These are phyloP conservation scores for Galerucella calmariensis DNA, from an alignment of 2,888 invertebrate genomes.

Conservation along the genomic window DNA sequence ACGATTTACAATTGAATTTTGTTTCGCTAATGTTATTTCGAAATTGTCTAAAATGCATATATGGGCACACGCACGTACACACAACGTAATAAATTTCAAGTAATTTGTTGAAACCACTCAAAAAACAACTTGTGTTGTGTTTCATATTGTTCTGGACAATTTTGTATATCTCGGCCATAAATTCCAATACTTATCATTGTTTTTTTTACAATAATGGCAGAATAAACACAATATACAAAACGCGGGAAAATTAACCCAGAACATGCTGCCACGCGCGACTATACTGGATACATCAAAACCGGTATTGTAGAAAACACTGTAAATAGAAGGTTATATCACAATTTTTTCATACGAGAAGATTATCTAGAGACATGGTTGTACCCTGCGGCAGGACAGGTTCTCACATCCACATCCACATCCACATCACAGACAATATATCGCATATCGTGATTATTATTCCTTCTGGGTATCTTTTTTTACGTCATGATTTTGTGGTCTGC, in stretches of 20 bases:
- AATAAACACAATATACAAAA: constrained; percentile 9
- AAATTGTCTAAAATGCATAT: not conserved
- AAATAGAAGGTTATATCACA: constrained; percentile 26
- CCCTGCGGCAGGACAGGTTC: constrained; percentile 25
- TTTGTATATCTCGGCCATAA: too few relatives aligned
- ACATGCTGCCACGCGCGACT: constrained; percentile 20
- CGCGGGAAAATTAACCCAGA: constrained; percentile 16
- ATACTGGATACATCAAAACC: constrained; percentile 13
- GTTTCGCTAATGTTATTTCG: not conserved
- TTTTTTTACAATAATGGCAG: not conserved
- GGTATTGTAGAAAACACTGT: constrained; percentile 30
- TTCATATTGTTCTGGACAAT: too few relatives aligned
- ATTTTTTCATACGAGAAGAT: constrained; percentile 24
- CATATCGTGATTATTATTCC: not conserved
- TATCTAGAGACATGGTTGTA: constrained; percentile 6
- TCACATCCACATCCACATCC: not conserved
- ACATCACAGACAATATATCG: not conserved
- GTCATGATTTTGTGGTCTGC: not conserved
- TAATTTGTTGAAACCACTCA: too few relatives aligned
- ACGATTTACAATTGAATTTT: not conserved
- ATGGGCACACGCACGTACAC: not conserved
- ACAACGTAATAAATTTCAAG: not conserved
- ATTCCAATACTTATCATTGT: not conserved
- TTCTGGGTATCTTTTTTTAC: not conserved
- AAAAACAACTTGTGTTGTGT: too few relatives aligned